These are phyloP conservation scores for Zoanthus solanderi DNA, from an alignment of 92 coral and sea anemone genomes.

Conservation along the genomic window DNA sequence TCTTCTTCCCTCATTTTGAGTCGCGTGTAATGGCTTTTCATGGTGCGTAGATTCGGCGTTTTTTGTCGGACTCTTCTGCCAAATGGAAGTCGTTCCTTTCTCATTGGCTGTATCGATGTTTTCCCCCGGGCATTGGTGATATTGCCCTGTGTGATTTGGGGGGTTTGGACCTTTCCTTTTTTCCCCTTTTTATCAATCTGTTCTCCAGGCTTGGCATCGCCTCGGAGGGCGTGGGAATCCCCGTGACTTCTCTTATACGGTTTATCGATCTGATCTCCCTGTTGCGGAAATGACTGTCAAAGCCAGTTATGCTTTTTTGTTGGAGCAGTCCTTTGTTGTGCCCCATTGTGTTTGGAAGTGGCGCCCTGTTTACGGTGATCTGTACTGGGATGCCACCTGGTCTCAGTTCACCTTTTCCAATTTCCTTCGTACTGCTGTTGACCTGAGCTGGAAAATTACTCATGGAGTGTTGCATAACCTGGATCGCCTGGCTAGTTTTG, in stretches of 20 bases:
- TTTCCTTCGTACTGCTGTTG: neutral
- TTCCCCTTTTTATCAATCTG: too few species aligned
- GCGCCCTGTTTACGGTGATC: neutral
- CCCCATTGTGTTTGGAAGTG: constrained; percentile 32
- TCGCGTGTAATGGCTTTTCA: too few species aligned
- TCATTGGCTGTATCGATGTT: too few species aligned
- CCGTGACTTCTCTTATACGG: too few species aligned
- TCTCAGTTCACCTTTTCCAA: neutral
- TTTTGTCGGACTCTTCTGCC: neutral
- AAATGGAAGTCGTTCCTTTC: neutral
- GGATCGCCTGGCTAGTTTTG: too few species aligned
- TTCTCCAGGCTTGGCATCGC: too few species aligned
- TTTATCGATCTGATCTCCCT: too few species aligned
- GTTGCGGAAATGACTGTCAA: too few species aligned
- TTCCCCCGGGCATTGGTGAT: neutral
- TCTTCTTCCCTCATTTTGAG: neutral
- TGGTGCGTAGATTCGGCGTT: neutral
- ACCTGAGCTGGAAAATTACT: constrained; percentile 50
- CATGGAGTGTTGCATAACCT: neutral
- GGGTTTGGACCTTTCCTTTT: too few species aligned
- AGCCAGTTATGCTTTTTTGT: neutral
- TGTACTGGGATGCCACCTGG: constrained; percentile 43
- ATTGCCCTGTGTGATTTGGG: neutral
- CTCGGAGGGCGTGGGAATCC: too few species aligned
- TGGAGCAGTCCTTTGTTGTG: neutral